phyloP scores from a whole-genome alignment of 2,113 vertebrate species.

The Onychostruthus taczanowskii region DNA sequence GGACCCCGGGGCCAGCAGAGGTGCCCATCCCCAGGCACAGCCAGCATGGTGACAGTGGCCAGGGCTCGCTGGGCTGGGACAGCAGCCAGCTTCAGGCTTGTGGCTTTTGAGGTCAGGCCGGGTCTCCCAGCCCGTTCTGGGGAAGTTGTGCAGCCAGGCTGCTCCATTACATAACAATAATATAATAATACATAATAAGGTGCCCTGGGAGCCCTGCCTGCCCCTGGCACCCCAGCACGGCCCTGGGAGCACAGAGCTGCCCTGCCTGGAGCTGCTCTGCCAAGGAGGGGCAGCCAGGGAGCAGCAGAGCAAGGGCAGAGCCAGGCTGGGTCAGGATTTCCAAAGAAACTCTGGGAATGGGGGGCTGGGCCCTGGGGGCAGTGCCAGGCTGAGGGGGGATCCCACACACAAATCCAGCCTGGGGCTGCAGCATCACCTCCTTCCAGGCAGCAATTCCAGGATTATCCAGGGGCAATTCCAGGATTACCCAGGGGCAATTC shows the following conservation, averaged over 20 bases:
- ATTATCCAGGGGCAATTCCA: too few relatives aligned
- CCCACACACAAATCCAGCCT: background rate
- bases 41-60: rapidly evolving
- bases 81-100: background rate
- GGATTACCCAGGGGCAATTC: too few relatives aligned
- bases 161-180: background rate
- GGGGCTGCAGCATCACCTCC: background rate
- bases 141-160: background rate
- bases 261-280: constrained; percentile 7
- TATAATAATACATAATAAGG: background rate
- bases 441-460: background rate
- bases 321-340: background rate
- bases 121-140: background rate
- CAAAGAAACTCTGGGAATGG: background rate
- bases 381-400: background rate
- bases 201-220: background rate
- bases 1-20: background rate
- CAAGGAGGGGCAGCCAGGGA: background rate
- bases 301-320: background rate
- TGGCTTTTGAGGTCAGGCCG: constrained; percentile 22
- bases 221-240: background rate
- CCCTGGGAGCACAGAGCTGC: background rate
- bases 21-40: rapidly evolving
- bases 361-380: background rate
- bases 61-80: background rate